phyloP scores from a whole-genome alignment of 2,113 vertebrate genomes.

The Mustelus asterias region DNA sequence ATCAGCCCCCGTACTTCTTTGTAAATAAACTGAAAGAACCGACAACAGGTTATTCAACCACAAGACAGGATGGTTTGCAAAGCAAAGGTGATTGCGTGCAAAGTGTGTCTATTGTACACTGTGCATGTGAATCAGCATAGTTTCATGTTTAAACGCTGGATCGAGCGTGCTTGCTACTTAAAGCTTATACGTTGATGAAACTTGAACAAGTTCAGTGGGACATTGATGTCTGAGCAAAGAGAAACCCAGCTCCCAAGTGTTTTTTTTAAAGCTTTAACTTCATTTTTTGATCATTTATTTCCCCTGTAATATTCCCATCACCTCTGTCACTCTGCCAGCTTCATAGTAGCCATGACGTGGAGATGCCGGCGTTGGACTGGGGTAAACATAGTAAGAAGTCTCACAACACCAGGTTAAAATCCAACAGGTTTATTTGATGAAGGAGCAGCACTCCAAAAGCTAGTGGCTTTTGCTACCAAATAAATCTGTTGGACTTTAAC shows the following conservation, averaged over 20 bases:
- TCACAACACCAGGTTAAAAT: too few species aligned
- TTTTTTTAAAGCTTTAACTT: not conserved
- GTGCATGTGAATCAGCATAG: not conserved
- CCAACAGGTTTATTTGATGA: too few species aligned
- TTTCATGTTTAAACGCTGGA: not conserved
- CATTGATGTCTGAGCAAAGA: not conserved
- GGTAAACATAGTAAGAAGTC: too few species aligned
- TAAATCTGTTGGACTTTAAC: too few species aligned
- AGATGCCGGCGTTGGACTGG: too few species aligned
- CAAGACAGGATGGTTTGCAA: not conserved
- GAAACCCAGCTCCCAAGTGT: not conserved
- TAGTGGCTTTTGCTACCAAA: too few species aligned
- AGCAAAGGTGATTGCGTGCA: not conserved
- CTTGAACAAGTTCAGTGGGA: not conserved
- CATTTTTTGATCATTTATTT: not conserved
- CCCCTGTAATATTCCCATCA: not conserved
- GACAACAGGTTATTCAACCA: not conserved
- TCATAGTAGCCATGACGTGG: too few species aligned
- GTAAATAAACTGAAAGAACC: not conserved
- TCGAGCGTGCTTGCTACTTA: not conserved
- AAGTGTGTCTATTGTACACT: not conserved
- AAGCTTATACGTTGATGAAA: not conserved
- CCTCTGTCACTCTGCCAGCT: not conserved
- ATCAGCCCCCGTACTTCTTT: not conserved
- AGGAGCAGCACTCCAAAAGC: too few species aligned